Conservation (phyloP, 2,113 vertebrate species). For the Pelmatolapia mariae region DNA sequence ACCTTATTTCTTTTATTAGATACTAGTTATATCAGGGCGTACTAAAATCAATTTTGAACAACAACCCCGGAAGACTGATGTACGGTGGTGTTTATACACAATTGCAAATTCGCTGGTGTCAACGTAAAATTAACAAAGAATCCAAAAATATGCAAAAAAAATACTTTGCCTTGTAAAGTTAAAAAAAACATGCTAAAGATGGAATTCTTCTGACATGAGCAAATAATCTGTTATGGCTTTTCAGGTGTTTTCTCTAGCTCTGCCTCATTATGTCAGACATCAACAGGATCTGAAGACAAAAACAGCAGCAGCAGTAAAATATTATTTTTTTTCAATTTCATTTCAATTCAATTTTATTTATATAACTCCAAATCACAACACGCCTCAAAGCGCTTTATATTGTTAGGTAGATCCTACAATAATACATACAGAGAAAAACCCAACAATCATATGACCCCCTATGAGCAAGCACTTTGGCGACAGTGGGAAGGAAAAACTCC, state of each 20-base stretch:
- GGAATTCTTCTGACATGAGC: neutral
- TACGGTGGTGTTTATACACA: neutral
- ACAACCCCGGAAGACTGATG: neutral
- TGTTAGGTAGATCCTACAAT: no score
- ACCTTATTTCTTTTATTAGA: neutral
- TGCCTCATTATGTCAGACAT: neutral
- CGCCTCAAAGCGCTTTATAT: no score
- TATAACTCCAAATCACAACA: neutral
- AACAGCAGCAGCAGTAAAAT: neutral
- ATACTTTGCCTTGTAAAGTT: neutral
- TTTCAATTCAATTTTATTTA: neutral
- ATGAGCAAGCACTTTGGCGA: neutral
- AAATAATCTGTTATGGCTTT: neutral
- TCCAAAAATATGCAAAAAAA: neutral
- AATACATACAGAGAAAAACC: no score
- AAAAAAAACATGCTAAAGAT: neutral
- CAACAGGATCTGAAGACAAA: neutral
- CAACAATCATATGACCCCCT: rapidly evolving
- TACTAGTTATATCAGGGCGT: neutral
- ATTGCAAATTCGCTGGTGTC: neutral
- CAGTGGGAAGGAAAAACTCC: neutral
- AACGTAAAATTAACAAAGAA: neutral
- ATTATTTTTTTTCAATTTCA: neutral
- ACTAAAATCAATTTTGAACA: neutral
- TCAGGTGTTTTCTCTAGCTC: neutral